A percentile compares a stretch with the other conserved stretches of the same genome.
phyloP scores from a whole-genome alignment of 2,113 vertebrate species.

The Paradisaea rubra region DNA sequence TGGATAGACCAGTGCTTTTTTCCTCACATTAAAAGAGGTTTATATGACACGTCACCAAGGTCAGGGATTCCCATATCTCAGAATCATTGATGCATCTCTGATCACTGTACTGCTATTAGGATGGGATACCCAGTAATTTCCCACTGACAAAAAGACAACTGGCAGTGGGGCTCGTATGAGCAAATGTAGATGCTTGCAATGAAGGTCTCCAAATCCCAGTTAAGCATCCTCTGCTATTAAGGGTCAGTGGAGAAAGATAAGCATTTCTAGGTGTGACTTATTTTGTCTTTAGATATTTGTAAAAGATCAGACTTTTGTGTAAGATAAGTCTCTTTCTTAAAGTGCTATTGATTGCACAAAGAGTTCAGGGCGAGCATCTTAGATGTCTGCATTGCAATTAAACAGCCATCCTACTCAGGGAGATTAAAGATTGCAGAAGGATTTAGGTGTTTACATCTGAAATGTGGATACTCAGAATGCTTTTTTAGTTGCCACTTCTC shows the following conservation, averaged over 20 bases:
- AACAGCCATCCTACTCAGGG: background rate
- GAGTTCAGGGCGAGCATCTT: background rate
- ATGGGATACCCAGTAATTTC: background rate
- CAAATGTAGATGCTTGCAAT: background rate
- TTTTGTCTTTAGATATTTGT: background rate
- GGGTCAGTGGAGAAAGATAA: background rate
- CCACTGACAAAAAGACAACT: background rate
- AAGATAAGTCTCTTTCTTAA: background rate
- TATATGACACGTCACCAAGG: background rate
- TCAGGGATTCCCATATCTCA: background rate
- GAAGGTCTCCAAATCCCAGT: background rate
- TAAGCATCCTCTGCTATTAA: background rate
- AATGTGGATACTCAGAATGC: background rate
- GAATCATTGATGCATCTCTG: background rate
- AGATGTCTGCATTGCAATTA: background rate
- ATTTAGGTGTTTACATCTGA: slow-evolving; percentile 7
- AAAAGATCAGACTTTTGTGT: background rate
- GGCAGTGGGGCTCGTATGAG: background rate
- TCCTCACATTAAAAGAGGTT: background rate
- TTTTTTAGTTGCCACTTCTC: background rate
- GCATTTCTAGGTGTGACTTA: background rate
- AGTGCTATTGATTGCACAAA: background rate
- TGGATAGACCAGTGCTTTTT: background rate
- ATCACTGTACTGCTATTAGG: background rate
- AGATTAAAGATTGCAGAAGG: background rate